A percentile compares a stretch with the other conserved stretches of the same genome.
Conservation (phyloP, 2,888 invertebrate genomes). For the Eupithecia inturbata region DNA sequence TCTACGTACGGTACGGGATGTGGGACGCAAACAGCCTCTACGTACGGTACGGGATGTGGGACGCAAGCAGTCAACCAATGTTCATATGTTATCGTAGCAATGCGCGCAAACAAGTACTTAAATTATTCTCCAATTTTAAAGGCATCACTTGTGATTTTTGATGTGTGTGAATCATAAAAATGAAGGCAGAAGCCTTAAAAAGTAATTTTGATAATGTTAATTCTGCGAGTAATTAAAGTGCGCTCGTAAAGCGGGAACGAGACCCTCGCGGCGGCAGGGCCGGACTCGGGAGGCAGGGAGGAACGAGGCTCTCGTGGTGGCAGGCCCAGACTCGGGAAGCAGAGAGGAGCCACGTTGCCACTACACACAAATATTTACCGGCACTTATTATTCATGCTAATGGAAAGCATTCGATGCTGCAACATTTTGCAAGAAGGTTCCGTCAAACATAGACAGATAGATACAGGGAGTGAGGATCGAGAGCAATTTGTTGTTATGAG, state of each 20-base stretch:
- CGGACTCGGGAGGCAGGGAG: not conserved
- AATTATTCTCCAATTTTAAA: not conserved
- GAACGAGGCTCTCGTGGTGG: not conserved
- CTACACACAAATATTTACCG: too few relatives aligned
- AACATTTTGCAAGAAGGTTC: too few relatives aligned
- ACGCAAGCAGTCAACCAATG: too few relatives aligned
- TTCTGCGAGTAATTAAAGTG: slow-evolving; percentile 29
- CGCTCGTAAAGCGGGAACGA: slow-evolving; percentile 27
- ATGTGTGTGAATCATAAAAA: slow-evolving; percentile 19
- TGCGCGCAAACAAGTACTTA: not conserved
- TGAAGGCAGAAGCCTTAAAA: slow-evolving; percentile 26
- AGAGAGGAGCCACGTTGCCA: too few relatives aligned
- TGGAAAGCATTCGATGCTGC: too few relatives aligned
- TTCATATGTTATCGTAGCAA: too few relatives aligned
- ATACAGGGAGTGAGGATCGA: not conserved
- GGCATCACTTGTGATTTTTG: not conserved
- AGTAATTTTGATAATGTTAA: slow-evolving; percentile 33
- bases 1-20: too few relatives aligned
- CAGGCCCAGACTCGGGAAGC: not conserved
- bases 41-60: too few relatives aligned
- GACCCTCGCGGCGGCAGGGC: not conserved
- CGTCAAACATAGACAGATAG: too few relatives aligned
- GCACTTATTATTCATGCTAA: too few relatives aligned
- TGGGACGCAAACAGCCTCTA: too few relatives aligned
- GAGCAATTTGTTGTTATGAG: not conserved